These are phyloP conservation scores for Enteromius argenteus DNA, from an alignment of 2,797 vertebrate species.

Conservation along the genomic window DNA sequence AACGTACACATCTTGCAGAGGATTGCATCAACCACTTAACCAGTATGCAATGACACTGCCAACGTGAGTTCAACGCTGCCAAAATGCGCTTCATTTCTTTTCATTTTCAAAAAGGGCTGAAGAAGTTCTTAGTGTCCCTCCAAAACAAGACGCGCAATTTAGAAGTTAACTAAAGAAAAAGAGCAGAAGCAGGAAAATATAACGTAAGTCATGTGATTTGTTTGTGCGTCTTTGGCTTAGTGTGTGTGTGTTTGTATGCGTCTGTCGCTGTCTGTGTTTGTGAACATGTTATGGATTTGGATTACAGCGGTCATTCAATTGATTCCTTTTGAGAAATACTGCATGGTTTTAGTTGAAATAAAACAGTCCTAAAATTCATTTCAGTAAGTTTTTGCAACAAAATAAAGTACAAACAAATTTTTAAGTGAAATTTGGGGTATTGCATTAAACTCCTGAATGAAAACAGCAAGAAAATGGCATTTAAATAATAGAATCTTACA, in stretches of 20 bases:
- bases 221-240: constrained; percentile 60
- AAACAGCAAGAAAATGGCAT: not conserved
- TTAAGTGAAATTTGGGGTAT: not conserved
- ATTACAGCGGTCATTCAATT: not conserved
- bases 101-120: constrained; percentile 49
- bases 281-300: not conserved
- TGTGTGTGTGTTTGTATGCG: constrained; percentile 63
- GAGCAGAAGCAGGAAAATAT: constrained; percentile 14
- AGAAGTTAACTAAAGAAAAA: not conserved
- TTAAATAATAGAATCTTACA: not conserved
- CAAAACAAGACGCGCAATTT: constrained; percentile 2
- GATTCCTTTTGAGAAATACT: not conserved
- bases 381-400: not conserved
- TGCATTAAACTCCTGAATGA: not conserved
- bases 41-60: constrained; percentile 54
- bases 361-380: not conserved
- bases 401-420: not conserved
- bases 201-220: constrained; percentile 36
- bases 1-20: constrained; percentile 36
- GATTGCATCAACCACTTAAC: constrained; percentile 52
- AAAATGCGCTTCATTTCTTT: constrained; percentile 34
- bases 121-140: constrained; percentile 38
- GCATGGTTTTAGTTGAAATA: not conserved
- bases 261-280: constrained; percentile 9
- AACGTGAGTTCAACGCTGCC: constrained; percentile 46